Evolutionary conservation across 2,113 vertebrate species (phyloP), one percentile per base, ranked within the genome.

Genomic region (Grantiella picta): DNA sequence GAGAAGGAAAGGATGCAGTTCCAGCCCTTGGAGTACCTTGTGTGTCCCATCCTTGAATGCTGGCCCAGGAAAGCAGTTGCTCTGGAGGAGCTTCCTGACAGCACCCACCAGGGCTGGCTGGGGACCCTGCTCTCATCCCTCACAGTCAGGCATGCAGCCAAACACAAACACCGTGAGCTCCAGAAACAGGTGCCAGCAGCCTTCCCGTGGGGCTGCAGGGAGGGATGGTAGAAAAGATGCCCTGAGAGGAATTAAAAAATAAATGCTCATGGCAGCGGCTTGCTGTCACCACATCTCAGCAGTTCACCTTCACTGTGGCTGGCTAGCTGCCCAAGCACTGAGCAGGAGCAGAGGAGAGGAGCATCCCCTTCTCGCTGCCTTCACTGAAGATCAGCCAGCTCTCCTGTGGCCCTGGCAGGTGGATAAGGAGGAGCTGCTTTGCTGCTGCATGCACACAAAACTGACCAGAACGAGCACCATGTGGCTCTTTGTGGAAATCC

Each of bases 161-260:
- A 35, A 45, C 25, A 54, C 50, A 61, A 49, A 40, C 31, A 68
- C 50, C 2, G 12, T 5, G 3, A 81, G 82, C 63, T 80, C 36
- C 78, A 72, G 63, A 82, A 84, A 33, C 1, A 6, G 49, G 31
- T 90, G 71, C 66, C 24, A 8, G 54, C 45, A 73, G 47, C n/a
- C 52, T 73, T 76, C 24, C 17, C 29, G 25, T 45, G 22, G 15
- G 65, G 23, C 11, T 54, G 1, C 3, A 9, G 15, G 47, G 11
- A 35, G 5, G 12, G 10, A 22, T 5, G 0, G 36, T 31, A 45
- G 59, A 69, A 92, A 70, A 89, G 36, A 77, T 93, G 10, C 18
- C 59, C 59, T 64, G 12, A 57, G 33, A 77, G n/a, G 50, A 82
- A 82, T 82, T 90, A 93, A 96, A 94, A 81, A 90, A 94, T 79